Base-by-base conservation (phyloP, 2,888 invertebrate species). In the Gandaritis pyraliata region DNA sequence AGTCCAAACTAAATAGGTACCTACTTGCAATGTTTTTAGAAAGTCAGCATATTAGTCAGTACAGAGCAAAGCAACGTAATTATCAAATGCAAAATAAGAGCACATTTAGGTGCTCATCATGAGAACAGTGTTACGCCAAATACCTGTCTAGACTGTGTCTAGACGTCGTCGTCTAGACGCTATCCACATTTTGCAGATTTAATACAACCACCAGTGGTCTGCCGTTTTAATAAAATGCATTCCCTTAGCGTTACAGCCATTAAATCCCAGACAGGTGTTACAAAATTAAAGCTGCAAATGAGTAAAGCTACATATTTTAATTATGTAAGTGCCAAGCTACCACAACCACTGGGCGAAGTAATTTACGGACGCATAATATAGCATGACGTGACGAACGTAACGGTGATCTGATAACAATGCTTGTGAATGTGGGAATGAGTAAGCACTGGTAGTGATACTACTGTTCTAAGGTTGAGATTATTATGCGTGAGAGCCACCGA, bases 121-220 rank as follows among this genome's bases (percentile, higher is more conserved):
- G 77, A 83, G 82, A 85, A 76, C 81, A 80, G 75, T 81, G 82
- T 83, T 83, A 81, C 75, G 85, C 85, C 82, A 81, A 88, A 89
- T 90, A 91, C 88, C 88, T 87, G 91, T 91, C 91, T 92, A 92
- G 91, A 92, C 91, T 61, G 18, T 53, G 91, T 91, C 91, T 90
- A 90, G 91, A 90, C 90, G 72, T 56, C 90, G 72, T 56, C 70
- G 90, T 90, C 91, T 90, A 91, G 90, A 90, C 91, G 77, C 77
- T 80, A 85, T 86, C 82, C 82, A 83, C 79, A 73, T 84, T 88
- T 87, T 80, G 76, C 78, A 82, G 78, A 78, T 79, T 83, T 78
- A 75, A 77, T 74, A 73, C 69, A 71, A 77, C 63, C 62, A 59
- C 65, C 70, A 72, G 73, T 69, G 67, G 73, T 71, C 65, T 68